A percentile compares a stretch with the other conserved stretches of the same genome.
Evolutionary conservation across 2,797 vertebrate genomes (phyloP).

Genomic region (Neosilurus mollespiculum): DNA sequence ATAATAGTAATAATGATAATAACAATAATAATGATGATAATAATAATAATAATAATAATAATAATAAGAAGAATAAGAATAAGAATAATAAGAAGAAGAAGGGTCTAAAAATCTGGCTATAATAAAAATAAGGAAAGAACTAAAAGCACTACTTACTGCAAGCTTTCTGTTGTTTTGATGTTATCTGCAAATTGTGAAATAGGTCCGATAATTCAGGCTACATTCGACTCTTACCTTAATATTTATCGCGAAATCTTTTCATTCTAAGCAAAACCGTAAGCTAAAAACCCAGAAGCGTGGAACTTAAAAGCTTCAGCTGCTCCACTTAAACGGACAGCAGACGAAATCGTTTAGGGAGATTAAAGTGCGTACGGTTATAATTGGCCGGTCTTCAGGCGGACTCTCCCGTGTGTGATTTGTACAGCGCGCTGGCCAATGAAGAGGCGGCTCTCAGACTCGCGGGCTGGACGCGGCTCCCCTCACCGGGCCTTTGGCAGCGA

Average conservation of each 20-base stretch:
- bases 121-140: slow-evolving; percentile 46
- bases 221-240: slow-evolving; percentile 58
- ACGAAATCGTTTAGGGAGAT: slow-evolving; percentile 63
- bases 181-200: slow-evolving; percentile 53
- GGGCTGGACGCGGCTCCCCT: slow-evolving; percentile 86
- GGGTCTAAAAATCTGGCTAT: background rate
- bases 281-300: slow-evolving; percentile 41
- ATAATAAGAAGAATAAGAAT: too few species aligned
- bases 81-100: slow-evolving; percentile 23
- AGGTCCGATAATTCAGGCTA: slow-evolving; percentile 60
- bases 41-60: background rate
- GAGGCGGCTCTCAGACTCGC: slow-evolving; percentile 67
- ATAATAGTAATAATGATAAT: background rate
- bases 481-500: slow-evolving; percentile 87
- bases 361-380: slow-evolving; percentile 67
- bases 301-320: slow-evolving; percentile 60
- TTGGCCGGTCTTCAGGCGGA: slow-evolving; percentile 74
- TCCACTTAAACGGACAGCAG: slow-evolving; percentile 61
- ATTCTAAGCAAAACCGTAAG: slow-evolving; percentile 49
- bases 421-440: slow-evolving; percentile 77
- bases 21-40: slow-evolving; percentile 11
- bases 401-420: slow-evolving; percentile 78
- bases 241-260: slow-evolving; percentile 54
- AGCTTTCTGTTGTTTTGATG: slow-evolving; percentile 4
- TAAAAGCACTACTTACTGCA: slow-evolving; percentile 47